Conservation (phyloP, 2,888 invertebrate genomes). For the Pachycephus smyrnensis region DNA sequence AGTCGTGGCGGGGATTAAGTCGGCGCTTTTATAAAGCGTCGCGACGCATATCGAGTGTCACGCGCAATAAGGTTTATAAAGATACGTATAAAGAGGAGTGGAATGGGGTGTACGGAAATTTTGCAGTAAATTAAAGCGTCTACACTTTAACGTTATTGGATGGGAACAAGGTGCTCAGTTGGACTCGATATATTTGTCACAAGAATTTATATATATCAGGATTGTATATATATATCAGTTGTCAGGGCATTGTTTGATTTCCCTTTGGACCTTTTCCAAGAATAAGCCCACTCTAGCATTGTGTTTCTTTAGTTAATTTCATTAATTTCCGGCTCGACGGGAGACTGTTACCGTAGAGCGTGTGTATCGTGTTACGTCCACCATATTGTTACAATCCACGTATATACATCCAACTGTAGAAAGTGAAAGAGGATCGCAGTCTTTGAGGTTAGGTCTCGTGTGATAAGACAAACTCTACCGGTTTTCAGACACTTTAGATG, state of each 20-base stretch:
- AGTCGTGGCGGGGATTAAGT: not conserved
- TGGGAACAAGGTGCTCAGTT: not conserved
- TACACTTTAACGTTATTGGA: not conserved
- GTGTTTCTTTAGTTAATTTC: slow-evolving; percentile 1
- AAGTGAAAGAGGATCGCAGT: not conserved
- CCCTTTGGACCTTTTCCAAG: not conserved
- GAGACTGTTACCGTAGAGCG: not conserved
- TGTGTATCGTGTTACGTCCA: not conserved
- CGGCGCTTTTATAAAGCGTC: not conserved
- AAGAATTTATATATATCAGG: not conserved
- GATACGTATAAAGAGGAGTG: not conserved
- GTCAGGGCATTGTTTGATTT: not conserved
- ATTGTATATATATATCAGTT: not conserved
- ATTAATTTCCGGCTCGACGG: not conserved
- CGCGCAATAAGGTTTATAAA: not conserved
- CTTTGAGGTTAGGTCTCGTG: not conserved
- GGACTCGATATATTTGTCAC: not conserved
- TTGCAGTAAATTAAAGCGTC: not conserved
- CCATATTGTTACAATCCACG: not conserved
- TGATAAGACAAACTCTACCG: not conserved
- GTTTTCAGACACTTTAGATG: not conserved
- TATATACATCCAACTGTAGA: not conserved
- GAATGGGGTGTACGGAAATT: not conserved
- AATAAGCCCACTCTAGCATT: not conserved
- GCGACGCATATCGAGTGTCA: not conserved